Conservation (phyloP, 2,113 vertebrate species). For the Actinemys pallida region DNA sequence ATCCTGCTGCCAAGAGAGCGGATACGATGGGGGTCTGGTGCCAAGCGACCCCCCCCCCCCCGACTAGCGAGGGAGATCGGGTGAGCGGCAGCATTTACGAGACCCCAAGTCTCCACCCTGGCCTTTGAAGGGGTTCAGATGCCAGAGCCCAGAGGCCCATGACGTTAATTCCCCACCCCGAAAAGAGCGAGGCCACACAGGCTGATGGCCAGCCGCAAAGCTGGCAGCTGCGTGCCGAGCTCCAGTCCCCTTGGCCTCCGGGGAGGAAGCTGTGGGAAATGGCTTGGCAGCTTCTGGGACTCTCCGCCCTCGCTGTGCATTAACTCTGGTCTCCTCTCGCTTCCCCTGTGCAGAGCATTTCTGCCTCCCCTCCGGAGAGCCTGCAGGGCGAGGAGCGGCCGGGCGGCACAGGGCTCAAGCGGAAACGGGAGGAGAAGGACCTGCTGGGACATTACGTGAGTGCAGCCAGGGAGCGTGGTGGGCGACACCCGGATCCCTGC, state of each 20-base stretch:
- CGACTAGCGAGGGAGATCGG: not conserved
- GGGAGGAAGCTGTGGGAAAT: not conserved
- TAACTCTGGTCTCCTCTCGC: not conserved
- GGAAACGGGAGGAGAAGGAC: conserved; percentile 1
- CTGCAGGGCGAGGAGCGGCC: conserved; percentile 48
- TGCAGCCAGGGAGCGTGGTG: accelerated
- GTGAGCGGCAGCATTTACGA: not conserved
- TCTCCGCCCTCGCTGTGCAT: accelerated
- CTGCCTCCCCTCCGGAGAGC: conserved; percentile 72
- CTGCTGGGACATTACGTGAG: conserved; percentile 13
- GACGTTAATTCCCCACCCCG: not conserved
- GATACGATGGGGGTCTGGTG: not conserved
- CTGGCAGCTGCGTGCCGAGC: not conserved
- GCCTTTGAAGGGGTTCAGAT: not conserved
- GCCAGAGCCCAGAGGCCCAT: too few species aligned
- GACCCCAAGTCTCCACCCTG: not conserved
- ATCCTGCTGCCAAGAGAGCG: not conserved
- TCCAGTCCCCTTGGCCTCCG: not conserved
- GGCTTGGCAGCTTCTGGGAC: accelerated
- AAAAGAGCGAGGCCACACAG: not conserved
- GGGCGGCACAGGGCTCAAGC: not conserved
- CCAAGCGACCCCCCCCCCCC: not conserved
- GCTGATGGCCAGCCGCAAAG: not conserved
- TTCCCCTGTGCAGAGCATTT: conserved; percentile 62
- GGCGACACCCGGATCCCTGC: not conserved